Base-by-base conservation (phyloP, 2,888 invertebrate species). In the Callyntrura guangdongensis region DNA sequence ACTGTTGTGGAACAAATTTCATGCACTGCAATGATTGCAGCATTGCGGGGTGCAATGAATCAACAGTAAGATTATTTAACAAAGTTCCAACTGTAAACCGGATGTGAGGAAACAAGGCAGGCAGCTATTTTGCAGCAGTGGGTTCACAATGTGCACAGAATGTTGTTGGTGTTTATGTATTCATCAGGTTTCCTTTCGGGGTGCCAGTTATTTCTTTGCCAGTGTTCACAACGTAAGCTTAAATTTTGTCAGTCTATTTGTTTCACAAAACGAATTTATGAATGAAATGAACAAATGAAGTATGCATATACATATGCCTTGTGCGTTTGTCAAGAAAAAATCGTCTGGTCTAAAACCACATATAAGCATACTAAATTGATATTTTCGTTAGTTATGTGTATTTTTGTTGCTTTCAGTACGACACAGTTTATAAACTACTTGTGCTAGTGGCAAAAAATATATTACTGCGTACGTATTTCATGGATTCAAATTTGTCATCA, bases 121-220 rank as follows among this genome's bases (percentile, higher is more conserved):
- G 36, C 36, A 36, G 36, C 6, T 36, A 36, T 36, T 36, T 36
- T 36, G n/a, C n/a, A 36, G 36, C 36, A 36, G 2, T 36, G 36
- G 36, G 6, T 36, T 36, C 36, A 87, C 12, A 53, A 91, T 91
- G 91, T 91, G 91, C n/a, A 87, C 87, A 20, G 91, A 91, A 47
- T 91, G 86, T 20, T 91, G 91, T 79, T 91, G 91, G 91, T 91
- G 91, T 87, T 25, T 91, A n/a, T 91, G 91, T 45, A 91, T 91
- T 64, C 91, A 91, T 14, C 82, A 91, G 17, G 91, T 91, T 3
- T 91, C 91, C 0, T 91, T 87, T 45, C 74, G 87, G 6, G 91
- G 91, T 45, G 91, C 91, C 27, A 86, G 91, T 64, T 91, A 91
- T 36, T 91, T 91, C 27, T 91, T 91, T 82, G 82, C 90, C 22